Evolutionary conservation across 2,113 vertebrate genomes (phyloP), one percentile per base, ranked within the genome.

Genomic region (Bombycilla garrulus): DNA sequence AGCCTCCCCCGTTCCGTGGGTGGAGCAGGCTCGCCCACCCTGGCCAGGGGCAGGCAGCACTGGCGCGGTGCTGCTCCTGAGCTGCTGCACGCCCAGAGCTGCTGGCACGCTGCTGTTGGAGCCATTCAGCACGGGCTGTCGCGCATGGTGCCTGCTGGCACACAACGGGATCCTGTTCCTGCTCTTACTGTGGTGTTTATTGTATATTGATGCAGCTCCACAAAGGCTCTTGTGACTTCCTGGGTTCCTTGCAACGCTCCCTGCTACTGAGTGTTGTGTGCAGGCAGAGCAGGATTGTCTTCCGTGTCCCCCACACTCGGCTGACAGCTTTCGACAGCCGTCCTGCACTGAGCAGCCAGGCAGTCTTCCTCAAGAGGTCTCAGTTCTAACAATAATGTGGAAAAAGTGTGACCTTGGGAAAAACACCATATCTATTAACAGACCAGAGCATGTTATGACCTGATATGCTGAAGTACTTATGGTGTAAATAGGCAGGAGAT

Each of bases 1-100:
- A 12, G 67, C 22, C n/a, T 58, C 8, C 22, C 5, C 0, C 0
- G 0, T 44, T 15, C 50, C 1, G 0, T 2, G 3, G 4, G 6
- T n/a, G 21, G 3, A n/a, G 12, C 25, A 4, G 18, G 6, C 54
- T 82, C 1, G 0, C n/a, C 50, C 51, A 7, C 60, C 29, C 5
- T 40, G 15, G 42, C 65, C 4, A 5, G 33, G 9, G 56, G 33
- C 65, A 74, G 78, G 64, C 57, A n/a, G 45, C 57, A 2, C 16
- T 2, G 6, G 31, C 50, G 11, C 2, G 0, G 25, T 11, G 6
- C 45, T 23, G 10, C 2, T 2, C 13, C n/a, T 33, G 0, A 9
- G 53, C 4, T 50, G 62, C 80, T 17, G 28, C 10, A 1, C 3
- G 2, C 28, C 14, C 40, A 5, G 28, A 8, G 70, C 74, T 61